A percentile compares a stretch with the other conserved stretches of the same genome.
Conservation (phyloP, 2,113 vertebrate species). For the Dendrocopos noguchii region DNA sequence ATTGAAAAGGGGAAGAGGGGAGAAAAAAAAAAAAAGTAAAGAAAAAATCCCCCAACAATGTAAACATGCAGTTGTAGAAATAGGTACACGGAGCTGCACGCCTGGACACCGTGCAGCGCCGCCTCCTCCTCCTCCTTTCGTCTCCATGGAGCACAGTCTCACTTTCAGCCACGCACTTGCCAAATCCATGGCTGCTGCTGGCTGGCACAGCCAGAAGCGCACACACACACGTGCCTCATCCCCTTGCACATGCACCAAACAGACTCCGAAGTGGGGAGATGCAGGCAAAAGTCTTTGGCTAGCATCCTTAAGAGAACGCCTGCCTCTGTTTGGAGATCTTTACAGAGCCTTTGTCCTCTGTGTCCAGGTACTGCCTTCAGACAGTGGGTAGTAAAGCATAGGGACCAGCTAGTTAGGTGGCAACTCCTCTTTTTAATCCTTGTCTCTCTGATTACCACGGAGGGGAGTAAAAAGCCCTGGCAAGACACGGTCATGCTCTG, state of each 20-base stretch:
- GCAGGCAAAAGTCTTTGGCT: not conserved
- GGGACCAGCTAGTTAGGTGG: not conserved
- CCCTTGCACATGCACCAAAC: not conserved
- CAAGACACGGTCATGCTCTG: not conserved
- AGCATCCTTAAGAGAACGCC: not conserved
- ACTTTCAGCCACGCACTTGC: not conserved
- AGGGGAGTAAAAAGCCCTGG: slow-evolving; percentile 21
- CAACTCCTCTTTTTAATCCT: slow-evolving; percentile 9
- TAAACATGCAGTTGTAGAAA: not conserved
- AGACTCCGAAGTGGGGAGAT: not conserved
- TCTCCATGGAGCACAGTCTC: not conserved
- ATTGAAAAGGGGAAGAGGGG: not conserved
- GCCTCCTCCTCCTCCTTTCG: not conserved
- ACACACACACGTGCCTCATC: not conserved
- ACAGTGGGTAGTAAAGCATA: not conserved
- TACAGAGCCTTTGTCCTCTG: accelerated
- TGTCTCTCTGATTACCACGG: not conserved
- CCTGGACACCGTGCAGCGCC: not conserved
- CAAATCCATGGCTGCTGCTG: accelerated
- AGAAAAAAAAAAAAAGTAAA: not conserved
- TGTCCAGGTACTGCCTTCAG: not conserved
- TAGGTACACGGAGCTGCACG: not conserved
- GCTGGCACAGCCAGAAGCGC: not conserved
- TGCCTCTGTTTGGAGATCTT: not conserved
- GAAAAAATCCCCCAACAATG: not conserved